Evolutionary conservation across 2,888 invertebrate genomes (phyloP).

Genomic region (Proisotoma minuta): DNA sequence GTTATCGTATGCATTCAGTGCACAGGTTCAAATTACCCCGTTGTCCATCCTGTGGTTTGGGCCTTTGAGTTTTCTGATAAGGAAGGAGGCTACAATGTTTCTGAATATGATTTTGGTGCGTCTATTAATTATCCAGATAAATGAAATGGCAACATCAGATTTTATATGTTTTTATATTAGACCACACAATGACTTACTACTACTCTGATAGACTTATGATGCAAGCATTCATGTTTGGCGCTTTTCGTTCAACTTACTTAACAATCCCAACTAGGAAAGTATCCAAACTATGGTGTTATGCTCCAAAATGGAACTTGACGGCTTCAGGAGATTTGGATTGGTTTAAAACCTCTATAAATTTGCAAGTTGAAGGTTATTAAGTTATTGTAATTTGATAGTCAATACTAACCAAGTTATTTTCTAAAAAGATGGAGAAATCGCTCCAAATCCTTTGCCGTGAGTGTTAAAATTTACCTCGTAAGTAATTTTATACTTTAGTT

Average conservation of each 20-base stretch:
- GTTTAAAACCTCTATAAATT: neutral
- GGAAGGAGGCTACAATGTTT: neutral
- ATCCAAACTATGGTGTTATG: neutral
- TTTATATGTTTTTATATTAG: too few species aligned
- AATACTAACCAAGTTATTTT: neutral
- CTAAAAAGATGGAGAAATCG: neutral
- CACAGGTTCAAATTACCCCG: neutral
- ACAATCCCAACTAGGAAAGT: neutral
- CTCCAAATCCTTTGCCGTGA: slow-evolving; percentile 1
- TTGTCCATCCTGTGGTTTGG: neutral
- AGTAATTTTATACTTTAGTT: neutral
- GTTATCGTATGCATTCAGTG: too few species aligned
- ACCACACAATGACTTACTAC: too few species aligned
- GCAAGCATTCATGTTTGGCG: too few species aligned
- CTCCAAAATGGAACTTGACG: neutral
- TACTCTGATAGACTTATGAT: too few species aligned
- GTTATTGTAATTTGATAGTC: neutral
- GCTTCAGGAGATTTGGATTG: too few species aligned
- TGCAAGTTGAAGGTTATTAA: neutral
- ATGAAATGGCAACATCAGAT: too few species aligned
- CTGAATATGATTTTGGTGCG: neutral
- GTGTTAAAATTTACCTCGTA: neutral
- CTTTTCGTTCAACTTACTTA: neutral
- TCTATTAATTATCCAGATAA: neutral
- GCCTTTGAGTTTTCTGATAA: slow-evolving; percentile 1